These are phyloP conservation scores for Myxocyprinus asiaticus DNA, from an alignment of 2,113 vertebrate genomes.

Conservation along the genomic window DNA sequence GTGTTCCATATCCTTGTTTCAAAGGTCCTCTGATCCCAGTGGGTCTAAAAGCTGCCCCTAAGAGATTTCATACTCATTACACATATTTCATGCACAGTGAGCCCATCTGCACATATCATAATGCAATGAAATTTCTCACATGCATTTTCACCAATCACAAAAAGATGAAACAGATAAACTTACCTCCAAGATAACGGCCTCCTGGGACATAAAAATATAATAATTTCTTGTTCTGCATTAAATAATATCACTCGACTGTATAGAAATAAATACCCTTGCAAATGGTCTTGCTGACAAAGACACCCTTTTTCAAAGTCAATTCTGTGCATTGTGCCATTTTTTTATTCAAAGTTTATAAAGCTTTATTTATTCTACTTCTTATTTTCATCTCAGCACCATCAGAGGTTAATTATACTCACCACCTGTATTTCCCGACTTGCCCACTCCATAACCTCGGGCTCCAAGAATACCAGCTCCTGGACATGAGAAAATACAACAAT, in stretches of 20 bases:
- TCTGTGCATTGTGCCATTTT: too few relatives aligned
- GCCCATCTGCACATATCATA: too few relatives aligned
- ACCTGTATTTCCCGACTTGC: slow-evolving; percentile 67
- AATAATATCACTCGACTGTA: not conserved
- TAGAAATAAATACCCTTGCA: too few relatives aligned
- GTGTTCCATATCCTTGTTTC: slow-evolving; percentile 61
- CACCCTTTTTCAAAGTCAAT: too few relatives aligned
- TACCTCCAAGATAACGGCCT: slow-evolving; percentile 49
- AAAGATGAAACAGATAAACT: slow-evolving; percentile 1
- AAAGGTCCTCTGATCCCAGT: slow-evolving; percentile 60
- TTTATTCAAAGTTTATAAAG: too few relatives aligned
- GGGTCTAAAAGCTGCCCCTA: slow-evolving; percentile 60
- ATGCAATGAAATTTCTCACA: not conserved
- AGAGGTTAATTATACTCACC: slow-evolving; percentile 46
- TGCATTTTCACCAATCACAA: not conserved
- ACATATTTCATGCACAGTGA: too few relatives aligned
- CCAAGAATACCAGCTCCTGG: slow-evolving; percentile 63
- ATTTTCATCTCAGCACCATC: too few relatives aligned
- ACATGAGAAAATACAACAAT: not conserved
- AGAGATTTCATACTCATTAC: not conserved
- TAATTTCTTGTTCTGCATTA: too few relatives aligned
- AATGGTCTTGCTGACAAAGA: too few relatives aligned
- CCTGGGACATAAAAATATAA: slow-evolving; percentile 16
- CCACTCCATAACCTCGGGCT: slow-evolving; percentile 60
- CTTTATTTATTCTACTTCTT: too few relatives aligned